Evolutionary conservation across 2,113 vertebrate species (phyloP).

Genomic region (Sinocyclocheilus maitianheensis): DNA sequence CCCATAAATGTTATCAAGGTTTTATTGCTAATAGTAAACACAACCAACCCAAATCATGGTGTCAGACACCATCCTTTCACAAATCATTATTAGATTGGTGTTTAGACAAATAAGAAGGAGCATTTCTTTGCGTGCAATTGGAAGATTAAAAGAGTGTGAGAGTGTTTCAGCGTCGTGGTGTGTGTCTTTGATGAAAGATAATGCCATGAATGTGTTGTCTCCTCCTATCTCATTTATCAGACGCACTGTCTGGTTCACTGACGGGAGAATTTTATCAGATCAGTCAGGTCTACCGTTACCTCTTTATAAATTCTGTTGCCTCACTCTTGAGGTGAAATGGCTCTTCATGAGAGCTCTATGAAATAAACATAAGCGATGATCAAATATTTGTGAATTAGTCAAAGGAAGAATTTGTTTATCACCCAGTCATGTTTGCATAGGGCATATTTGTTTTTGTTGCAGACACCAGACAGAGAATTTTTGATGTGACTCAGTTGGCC

Average conservation of each 20-base stretch:
- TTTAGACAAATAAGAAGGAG: neutral
- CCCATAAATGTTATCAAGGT: neutral
- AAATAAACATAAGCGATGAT: neutral
- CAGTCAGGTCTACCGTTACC: slow-evolving; percentile 2
- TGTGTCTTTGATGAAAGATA: slow-evolving; percentile 44
- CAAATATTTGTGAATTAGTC: neutral
- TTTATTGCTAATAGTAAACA: neutral
- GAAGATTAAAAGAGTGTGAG: slow-evolving; percentile 22
- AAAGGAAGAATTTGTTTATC: neutral
- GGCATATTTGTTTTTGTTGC: neutral
- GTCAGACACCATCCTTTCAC: neutral
- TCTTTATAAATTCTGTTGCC: slow-evolving; percentile 12
- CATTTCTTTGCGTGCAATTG: neutral
- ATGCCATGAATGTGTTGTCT: slow-evolving; percentile 5
- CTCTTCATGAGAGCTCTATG: neutral
- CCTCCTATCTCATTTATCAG: slow-evolving; percentile 29
- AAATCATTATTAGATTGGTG: neutral
- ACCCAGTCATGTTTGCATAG: neutral
- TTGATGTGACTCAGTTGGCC: neutral
- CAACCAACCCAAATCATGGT: neutral
- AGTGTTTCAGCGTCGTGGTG: slow-evolving; percentile 1
- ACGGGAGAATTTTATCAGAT: slow-evolving; percentile 6
- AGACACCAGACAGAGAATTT: neutral
- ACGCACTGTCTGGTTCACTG: slow-evolving; percentile 29
- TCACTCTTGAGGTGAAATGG: slow-evolving; percentile 1